phyloP scores from a whole-genome alignment of 2,888 invertebrate species.

The Parnassius orleans region DNA sequence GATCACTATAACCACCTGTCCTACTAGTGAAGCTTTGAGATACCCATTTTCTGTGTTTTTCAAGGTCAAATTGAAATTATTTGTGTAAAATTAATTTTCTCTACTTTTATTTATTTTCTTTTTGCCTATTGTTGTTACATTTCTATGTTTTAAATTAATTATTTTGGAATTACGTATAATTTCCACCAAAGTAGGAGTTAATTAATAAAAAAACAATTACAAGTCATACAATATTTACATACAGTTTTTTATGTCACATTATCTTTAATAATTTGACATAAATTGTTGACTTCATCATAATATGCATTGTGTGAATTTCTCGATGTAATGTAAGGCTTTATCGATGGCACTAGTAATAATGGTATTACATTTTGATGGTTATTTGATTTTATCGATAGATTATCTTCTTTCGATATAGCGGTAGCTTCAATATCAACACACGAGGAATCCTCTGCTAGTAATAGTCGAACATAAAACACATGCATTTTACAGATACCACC shows the following conservation, averaged over 20 bases:
- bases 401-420: slow-evolving; percentile 4
- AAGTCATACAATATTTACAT: too few relatives aligned
- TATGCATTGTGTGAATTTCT: slow-evolving; percentile 1
- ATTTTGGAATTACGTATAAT: background rate
- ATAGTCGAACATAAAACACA: too few relatives aligned
- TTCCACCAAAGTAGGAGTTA: background rate
- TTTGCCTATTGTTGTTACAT: too few relatives aligned
- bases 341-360: slow-evolving; percentile 4
- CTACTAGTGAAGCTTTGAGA: background rate
- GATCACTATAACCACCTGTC: slow-evolving; percentile 20
- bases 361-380: slow-evolving; percentile 10
- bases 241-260: too few relatives aligned
- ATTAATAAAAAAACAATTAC: too few relatives aligned
- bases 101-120: too few relatives aligned
- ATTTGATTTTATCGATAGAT: slow-evolving; percentile 17
- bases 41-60: background rate
- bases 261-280: too few relatives aligned
- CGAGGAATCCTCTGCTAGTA: background rate
- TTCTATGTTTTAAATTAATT: too few relatives aligned
- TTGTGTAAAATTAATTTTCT: too few relatives aligned
- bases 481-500: too few relatives aligned
- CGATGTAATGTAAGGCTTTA: background rate
- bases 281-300: too few relatives aligned
- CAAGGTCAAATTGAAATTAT: too few relatives aligned
- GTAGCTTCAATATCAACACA: background rate